Evolutionary conservation across 2,888 invertebrate genomes (phyloP).

Genomic region (Drosophila acutilabella): DNA sequence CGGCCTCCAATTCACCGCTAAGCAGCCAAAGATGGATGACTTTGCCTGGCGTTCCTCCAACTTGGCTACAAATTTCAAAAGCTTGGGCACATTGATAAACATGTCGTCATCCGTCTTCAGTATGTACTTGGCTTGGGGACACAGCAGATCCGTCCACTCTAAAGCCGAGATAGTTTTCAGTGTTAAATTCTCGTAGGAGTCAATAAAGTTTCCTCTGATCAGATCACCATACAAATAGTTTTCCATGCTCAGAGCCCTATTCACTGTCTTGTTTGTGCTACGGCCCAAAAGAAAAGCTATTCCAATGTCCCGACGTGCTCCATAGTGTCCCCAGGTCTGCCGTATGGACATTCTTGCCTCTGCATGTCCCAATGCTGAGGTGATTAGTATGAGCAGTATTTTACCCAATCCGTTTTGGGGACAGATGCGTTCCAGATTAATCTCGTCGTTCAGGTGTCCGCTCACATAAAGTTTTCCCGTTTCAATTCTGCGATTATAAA

Average conservation of each 20-base stretch:
- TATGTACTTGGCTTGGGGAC: conserved; percentile 89
- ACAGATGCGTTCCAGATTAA: conserved; percentile 87
- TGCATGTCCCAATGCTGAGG: conserved; percentile 90
- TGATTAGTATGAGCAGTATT: conserved; percentile 87
- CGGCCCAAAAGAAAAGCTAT: conserved; percentile 87
- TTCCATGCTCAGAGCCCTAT: conserved; percentile 87
- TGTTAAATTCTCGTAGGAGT: conserved; percentile 93
- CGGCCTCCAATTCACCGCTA: conserved; percentile 94
- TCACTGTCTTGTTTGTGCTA: conserved; percentile 85
- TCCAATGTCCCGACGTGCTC: conserved; percentile 86
- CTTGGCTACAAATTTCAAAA: conserved; percentile 87
- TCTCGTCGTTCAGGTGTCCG: conserved; percentile 88
- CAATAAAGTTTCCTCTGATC: conserved; percentile 90
- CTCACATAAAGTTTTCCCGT: conserved; percentile 89
- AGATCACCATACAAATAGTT: conserved; percentile 91
- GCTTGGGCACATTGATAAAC: conserved; percentile 92
- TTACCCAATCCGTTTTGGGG: conserved; percentile 88
- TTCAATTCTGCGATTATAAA: not conserved
- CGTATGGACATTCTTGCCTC: conserved; percentile 91
- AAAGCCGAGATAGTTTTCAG: conserved; percentile 93
- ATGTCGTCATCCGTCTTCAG: conserved; percentile 95
- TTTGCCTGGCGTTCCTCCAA: conserved; percentile 87
- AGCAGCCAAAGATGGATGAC: conserved; percentile 91
- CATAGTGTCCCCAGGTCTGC: conserved; percentile 93
- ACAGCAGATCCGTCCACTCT: conserved; percentile 92